phyloP scores from a whole-genome alignment of 1,140 invertebrate species.

The Lasioglossum albipes region DNA sequence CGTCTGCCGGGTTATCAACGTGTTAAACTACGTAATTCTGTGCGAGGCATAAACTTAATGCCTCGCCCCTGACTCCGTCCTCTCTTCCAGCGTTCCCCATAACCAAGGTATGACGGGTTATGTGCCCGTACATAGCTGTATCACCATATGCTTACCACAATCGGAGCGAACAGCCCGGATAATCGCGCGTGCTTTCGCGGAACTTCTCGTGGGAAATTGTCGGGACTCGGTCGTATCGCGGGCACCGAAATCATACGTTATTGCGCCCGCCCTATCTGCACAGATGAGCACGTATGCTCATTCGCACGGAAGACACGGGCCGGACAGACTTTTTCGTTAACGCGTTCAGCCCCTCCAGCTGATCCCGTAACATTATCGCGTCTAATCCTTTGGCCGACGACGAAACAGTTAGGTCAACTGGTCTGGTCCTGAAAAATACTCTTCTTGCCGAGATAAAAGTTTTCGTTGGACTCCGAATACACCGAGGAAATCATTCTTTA shows the following conservation, averaged over 20 bases:
- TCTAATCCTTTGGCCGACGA: too few relatives aligned
- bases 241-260: conserved; percentile 28
- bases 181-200: conserved; percentile 48
- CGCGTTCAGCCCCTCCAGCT: too few relatives aligned
- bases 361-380: too few relatives aligned
- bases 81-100: conserved; percentile 7
- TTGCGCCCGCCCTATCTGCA: not conserved
- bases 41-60: conserved; percentile 64
- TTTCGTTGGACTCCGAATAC: too few relatives aligned
- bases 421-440: too few relatives aligned
- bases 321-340: not conserved
- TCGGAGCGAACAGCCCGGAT: conserved; percentile 52
- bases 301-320: not conserved
- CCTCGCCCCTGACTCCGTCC: not conserved
- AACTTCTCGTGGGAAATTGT: conserved; percentile 54
- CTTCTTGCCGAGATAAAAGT: too few relatives aligned
- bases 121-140: conserved; percentile 17
- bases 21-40: conserved; percentile 68
- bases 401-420: too few relatives aligned
- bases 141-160: conserved; percentile 51
- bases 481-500: too few relatives aligned
- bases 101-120: conserved; percentile 42
- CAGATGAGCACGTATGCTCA: not conserved
- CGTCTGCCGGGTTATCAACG: conserved; percentile 61
- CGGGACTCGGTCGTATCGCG: conserved; percentile 35